Conservation (phyloP, 2,888 invertebrate species). For the Cataglyphis altisquamis region DNA sequence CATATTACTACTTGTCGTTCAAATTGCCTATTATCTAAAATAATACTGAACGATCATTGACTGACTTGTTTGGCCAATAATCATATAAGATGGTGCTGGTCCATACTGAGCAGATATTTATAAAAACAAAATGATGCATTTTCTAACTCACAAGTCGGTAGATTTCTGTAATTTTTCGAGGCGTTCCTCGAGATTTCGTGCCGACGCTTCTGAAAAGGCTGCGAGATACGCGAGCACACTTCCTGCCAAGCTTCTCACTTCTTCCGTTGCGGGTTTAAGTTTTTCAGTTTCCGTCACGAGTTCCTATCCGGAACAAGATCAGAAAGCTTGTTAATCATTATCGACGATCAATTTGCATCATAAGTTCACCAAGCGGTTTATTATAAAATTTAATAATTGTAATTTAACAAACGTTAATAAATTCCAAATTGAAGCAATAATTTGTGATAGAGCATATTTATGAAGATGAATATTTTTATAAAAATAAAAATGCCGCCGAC, state of each 20-base stretch:
- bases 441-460: not conserved
- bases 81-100: not conserved
- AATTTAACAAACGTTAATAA: not conserved
- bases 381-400: not conserved
- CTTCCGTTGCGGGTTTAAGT: slow-evolving; percentile 89
- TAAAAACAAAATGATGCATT: slow-evolving; percentile 37
- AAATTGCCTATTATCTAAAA: not conserved
- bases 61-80: not conserved
- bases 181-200: slow-evolving; percentile 90
- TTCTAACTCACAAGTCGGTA: slow-evolving; percentile 89
- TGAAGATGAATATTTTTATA: not conserved
- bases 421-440: not conserved
- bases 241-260: slow-evolving; percentile 90
- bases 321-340: not conserved
- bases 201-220: slow-evolving; percentile 90
- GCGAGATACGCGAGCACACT: slow-evolving; percentile 91
- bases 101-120: slow-evolving; percentile 30
- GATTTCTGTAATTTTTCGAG: slow-evolving; percentile 90
- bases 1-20: not conserved
- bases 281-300: slow-evolving; percentile 91
- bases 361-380: not conserved
- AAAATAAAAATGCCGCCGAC: not conserved
- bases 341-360: not conserved
- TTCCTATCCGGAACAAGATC: slow-evolving; percentile 87
- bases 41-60: not conserved